Evolutionary conservation across 35 echinoderm and acorn worm genomes (phyloP), one percentile per base, ranked within the genome.

Genomic region (Apostichopus californicus): DNA sequence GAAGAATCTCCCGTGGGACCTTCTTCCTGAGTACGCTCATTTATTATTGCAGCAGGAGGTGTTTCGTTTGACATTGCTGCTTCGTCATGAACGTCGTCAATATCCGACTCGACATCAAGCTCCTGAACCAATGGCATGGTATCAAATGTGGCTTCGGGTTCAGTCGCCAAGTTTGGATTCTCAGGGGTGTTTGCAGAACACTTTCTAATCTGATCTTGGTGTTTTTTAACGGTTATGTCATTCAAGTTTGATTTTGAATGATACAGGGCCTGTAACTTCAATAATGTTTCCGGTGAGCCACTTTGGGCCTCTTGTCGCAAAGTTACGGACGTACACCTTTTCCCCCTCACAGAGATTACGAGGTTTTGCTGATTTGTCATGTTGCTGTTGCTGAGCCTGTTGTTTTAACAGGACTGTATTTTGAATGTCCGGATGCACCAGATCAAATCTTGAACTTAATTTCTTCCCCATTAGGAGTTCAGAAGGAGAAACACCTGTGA

Each of bases 401-500:
- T 92, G 94, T 55, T 92, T 94, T 12, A 22, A 66, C 23, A 21
- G 24, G 46, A 92, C 71, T 54, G 55, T 71, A 28, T 17, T 53
- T 7, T 94, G 53, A 15, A 87, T 65, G 55, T 78, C 90, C 5
- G 89, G 94, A 54, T 81, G 89, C 56, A 94, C 72, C 34, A 91
- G 53, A 77, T 78, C 83, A 18, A 92, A 78, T 87, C 68, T 14
- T 8, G 82, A 86, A 6, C 56, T 59, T 54, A 92, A 72, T 77
- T 24, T 66, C 15, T 63, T 70, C 13, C 79, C 79, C 58, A 86
- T 66, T 28, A 92, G 26, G 24, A 92, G 22, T 73, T 94, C 57
- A 11, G 93, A 77, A 14, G 93, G 96, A 15, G 88, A 24, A 6
- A 92, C 25, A 15, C 90, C 95, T 57, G 93, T 96, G 13, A 78